A percentile compares a stretch with the other conserved stretches of the same genome.
Conservation (phyloP, 2,113 vertebrate species). For the Sardina pilchardus region DNA sequence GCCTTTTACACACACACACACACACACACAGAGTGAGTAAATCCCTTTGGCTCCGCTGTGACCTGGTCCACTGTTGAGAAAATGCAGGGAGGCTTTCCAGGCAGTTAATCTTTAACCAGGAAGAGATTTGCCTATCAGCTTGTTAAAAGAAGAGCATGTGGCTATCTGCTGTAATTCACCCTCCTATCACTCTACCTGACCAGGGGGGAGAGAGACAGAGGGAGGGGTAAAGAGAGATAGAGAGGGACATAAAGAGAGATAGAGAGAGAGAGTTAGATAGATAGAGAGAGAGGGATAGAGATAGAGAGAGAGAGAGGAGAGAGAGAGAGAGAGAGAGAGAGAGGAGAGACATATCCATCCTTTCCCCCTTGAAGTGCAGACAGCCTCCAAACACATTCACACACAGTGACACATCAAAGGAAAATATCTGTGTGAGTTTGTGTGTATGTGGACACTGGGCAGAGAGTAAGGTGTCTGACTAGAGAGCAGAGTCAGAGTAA, state of each 20-base stretch:
- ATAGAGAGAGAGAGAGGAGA: background rate
- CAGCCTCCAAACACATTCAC: slow-evolving; percentile 3
- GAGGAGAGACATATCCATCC: slow-evolving; percentile 3
- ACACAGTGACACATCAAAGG: background rate
- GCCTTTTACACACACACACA: slow-evolving; percentile 30
- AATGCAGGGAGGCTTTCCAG: slow-evolving; percentile 68
- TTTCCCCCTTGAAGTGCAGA: slow-evolving; percentile 6
- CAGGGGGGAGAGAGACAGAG: background rate
- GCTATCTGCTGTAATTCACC: slow-evolving; percentile 63
- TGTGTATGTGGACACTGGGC: slow-evolving; percentile 26
- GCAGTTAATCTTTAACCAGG: slow-evolving; percentile 77
- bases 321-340: background rate
- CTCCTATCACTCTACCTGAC: slow-evolving; percentile 9
- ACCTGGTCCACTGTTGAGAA: slow-evolving; percentile 65
- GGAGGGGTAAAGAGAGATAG: background rate
- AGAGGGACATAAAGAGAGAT: background rate
- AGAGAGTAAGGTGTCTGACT: slow-evolving; percentile 15
- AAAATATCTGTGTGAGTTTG: slow-evolving; percentile 14
- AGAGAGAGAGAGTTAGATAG: background rate
- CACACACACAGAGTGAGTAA: slow-evolving; percentile 44
- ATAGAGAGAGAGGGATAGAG: background rate
- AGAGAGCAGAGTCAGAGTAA: background rate
- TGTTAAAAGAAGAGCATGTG: slow-evolving; percentile 71
- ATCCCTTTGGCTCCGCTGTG: slow-evolving; percentile 72
- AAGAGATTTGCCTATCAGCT: slow-evolving; percentile 79